phyloP scores from a whole-genome alignment of 1,140 invertebrate genomes.

The Zaprionus camerounensis region DNA sequence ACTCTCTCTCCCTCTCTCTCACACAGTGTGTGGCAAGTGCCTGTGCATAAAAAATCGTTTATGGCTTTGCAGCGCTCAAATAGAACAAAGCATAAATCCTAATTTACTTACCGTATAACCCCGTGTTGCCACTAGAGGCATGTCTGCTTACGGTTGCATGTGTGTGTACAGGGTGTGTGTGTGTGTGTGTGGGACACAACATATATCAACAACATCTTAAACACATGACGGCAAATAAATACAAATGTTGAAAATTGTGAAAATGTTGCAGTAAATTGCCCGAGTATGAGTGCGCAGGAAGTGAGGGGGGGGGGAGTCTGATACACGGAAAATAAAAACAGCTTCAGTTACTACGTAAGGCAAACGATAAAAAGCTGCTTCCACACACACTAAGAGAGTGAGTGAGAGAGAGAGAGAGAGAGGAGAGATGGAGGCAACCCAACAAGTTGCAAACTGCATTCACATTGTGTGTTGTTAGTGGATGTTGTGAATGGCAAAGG shows the following conservation, averaged over 20 bases:
- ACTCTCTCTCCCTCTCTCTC: neutral
- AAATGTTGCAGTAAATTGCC: constrained; percentile 69
- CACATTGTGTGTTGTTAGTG: constrained; percentile 13
- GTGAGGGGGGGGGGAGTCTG: neutral
- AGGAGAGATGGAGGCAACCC: neutral
- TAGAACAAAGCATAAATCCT: constrained; percentile 84
- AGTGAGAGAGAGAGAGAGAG: neutral
- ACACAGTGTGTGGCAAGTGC: constrained; percentile 54
- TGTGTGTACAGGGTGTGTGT: constrained; percentile 18
- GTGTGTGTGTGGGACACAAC: constrained; percentile 65
- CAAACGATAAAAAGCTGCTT: constrained; percentile 42
- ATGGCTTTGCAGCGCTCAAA: constrained; percentile 83
- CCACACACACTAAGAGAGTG: neutral
- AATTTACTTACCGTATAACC: constrained; percentile 78
- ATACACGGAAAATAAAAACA: constrained; percentile 7
- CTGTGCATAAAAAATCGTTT: constrained; percentile 83
- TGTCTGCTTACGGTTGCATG: constrained; percentile 30
- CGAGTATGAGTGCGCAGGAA: constrained; percentile 36
- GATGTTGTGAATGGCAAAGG: neutral
- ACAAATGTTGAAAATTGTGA: constrained; percentile 77
- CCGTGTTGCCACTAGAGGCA: constrained; percentile 54
- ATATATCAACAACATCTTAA: constrained; percentile 82
- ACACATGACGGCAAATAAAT: constrained; percentile 82
- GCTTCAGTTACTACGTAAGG: constrained; percentile 24
- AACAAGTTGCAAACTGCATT: constrained; percentile 42